Evolutionary conservation across 64 coral and sea anemone genomes (phyloP).

Genomic region (Dendrophyllia cribrosa): DNA sequence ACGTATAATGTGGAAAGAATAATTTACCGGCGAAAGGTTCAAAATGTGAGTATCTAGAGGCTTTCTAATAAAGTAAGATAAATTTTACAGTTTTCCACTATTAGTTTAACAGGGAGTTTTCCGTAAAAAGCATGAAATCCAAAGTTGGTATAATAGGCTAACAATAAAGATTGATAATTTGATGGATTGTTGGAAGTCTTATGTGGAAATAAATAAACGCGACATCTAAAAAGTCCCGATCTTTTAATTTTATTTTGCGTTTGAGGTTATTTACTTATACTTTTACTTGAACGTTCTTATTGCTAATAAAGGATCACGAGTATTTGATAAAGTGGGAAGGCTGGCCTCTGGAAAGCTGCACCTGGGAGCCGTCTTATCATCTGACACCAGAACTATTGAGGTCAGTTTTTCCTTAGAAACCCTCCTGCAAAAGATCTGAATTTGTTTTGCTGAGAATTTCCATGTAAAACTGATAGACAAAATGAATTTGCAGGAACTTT

Average conservation of each 20-base stretch:
- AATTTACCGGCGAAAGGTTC: not conserved
- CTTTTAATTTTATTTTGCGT: not conserved
- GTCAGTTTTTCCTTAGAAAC: no score
- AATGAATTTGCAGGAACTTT: no score
- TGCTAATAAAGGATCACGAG: slow-evolving; percentile 5
- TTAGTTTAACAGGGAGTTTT: not conserved
- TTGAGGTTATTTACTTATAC: not conserved
- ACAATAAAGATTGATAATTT: not conserved
- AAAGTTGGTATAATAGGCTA: not conserved
- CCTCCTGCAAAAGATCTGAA: no score
- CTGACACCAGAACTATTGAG: not conserved
- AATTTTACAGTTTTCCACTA: not conserved
- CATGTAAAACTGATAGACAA: no score
- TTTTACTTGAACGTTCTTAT: not conserved
- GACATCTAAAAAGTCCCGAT: not conserved
- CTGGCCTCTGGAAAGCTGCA: slow-evolving; percentile 14
- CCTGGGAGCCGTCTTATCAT: not conserved
- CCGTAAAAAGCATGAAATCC: no score
- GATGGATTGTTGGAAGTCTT: not conserved
- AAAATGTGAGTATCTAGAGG: not conserved
- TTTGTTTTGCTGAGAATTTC: no score
- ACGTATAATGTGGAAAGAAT: not conserved
- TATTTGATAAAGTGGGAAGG: slow-evolving; percentile 11
- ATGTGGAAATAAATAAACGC: not conserved
- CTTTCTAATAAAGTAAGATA: not conserved